These are phyloP conservation scores for Eubasilissa regina DNA, from an alignment of 1,140 invertebrate genomes.

Conservation along the genomic window DNA sequence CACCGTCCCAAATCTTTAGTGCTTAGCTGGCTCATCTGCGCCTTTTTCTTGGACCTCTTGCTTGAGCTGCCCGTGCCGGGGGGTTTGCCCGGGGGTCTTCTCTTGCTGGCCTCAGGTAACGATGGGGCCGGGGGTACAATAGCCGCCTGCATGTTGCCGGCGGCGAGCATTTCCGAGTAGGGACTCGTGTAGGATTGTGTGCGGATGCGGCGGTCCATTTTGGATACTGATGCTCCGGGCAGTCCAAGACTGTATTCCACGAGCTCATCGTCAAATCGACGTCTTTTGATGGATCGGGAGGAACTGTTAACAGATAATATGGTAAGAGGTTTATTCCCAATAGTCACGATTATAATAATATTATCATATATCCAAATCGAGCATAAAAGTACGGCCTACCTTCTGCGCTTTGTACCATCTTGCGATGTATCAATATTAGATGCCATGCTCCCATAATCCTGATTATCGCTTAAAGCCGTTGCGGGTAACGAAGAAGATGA, in stretches of 20 bases:
- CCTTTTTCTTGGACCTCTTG: conserved; percentile 73
- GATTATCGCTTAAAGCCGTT: conserved; percentile 44
- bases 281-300: conserved; percentile 93
- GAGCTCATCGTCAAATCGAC: conserved; percentile 97
- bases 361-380: background rate
- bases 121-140: conserved; percentile 66
- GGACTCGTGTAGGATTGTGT: conserved; percentile 75
- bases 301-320: conserved; percentile 77
- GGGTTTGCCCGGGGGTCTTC: conserved; percentile 63
- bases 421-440: conserved; percentile 55
- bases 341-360: background rate
- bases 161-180: conserved; percentile 71
- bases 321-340: background rate
- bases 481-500: conserved; percentile 45
- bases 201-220: conserved; percentile 67
- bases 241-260: conserved; percentile 88
- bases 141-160: conserved; percentile 55
- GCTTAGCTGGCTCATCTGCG: conserved; percentile 76
- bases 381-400: conserved; percentile 30
- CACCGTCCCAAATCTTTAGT: conserved; percentile 94
- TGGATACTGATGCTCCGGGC: conserved; percentile 75
- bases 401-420: conserved; percentile 57
- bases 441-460: conserved; percentile 41
- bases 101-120: conserved; percentile 59
- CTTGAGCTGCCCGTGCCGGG: conserved; percentile 65